Evolutionary conservation across 2,113 vertebrate genomes (phyloP).

Genomic region (Ciconia stormi): DNA sequence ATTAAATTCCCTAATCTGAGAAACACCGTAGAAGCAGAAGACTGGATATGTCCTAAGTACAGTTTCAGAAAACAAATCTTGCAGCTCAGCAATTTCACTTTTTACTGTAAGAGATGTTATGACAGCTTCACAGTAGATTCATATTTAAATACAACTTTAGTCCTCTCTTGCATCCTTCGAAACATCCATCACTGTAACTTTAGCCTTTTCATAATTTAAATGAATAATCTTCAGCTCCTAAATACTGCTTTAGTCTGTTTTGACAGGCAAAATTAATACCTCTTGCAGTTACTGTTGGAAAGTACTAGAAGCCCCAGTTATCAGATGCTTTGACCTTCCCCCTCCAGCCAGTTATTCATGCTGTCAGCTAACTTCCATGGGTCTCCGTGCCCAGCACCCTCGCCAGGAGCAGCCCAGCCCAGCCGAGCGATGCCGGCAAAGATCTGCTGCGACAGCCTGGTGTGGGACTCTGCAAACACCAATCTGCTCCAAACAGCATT

Average conservation of each 20-base stretch:
- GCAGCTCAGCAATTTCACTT: constrained; percentile 47
- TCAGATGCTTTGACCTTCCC: not conserved
- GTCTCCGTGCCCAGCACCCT: not conserved
- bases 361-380: not conserved
- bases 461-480: rapidly evolving
- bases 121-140: constrained; percentile 40
- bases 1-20: not conserved
- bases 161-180: constrained; percentile 11
- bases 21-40: not conserved
- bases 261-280: constrained; percentile 57
- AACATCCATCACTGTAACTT: constrained; percentile 58
- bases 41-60: not conserved
- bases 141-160: constrained; percentile 49
- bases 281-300: not conserved
- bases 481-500: rapidly evolving
- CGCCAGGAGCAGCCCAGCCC: rapidly evolving
- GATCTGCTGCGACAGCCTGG: not conserved
- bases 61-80: constrained; percentile 35
- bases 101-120: not conserved
- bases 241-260: constrained; percentile 31
- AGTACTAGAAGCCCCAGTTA: not conserved
- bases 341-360: not conserved
- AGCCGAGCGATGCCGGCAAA: rapidly evolving
- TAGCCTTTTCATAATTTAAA: constrained; percentile 55
- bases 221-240: constrained; percentile 50